Evolutionary conservation across 2,113 vertebrate genomes (phyloP), one percentile per base, ranked within the genome.

Genomic region (Phoxinus phoxinus): DNA sequence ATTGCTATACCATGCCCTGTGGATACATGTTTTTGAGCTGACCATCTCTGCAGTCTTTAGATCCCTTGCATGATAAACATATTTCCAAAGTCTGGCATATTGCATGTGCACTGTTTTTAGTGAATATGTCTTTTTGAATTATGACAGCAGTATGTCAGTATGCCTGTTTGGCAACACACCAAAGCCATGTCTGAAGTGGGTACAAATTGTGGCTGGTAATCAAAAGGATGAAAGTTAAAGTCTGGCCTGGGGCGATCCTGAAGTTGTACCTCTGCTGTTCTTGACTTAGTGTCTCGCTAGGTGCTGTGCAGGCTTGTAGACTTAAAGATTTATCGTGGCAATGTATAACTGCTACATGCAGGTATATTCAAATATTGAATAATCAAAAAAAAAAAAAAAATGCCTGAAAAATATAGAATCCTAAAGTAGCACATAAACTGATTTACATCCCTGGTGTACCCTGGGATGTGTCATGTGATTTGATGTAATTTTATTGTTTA

Each of bases 171-270:
- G 25, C 15, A 19, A 32, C 15, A 53, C 27, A 53, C 25, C 27
- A 53, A 32, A 76, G 17, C 46, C 5, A 4, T 76, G 48, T 30
- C 15, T 76, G 25, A 8, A 53, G 27, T 53, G 7, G 25, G 46
- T 51, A 23, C 44, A 53, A 9, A 74, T 74, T 74, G 19, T 53
- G 27, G 3, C 27, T 32, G 17, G 25, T 17, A 53, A 17, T 32
- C 17, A 32, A 19, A 76, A 76, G 44, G 73, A 25, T 76, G 7
- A 76, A 51, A 75, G 73, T 53, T 76, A 3, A 48, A 53, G n/a
- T 76, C 48, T 51, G 25, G 25, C 74, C 74, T 53, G 74, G 17
- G 46, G 74, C 27, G 7, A 53, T 30, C 15, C 4, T 76, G 7
- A 32, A 23, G 27, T 12, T 23, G 1, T 41, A 41, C 35, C 35